Conservation (phyloP, 1,140 invertebrate species). For the Lepeophtheirus salmonis region DNA sequence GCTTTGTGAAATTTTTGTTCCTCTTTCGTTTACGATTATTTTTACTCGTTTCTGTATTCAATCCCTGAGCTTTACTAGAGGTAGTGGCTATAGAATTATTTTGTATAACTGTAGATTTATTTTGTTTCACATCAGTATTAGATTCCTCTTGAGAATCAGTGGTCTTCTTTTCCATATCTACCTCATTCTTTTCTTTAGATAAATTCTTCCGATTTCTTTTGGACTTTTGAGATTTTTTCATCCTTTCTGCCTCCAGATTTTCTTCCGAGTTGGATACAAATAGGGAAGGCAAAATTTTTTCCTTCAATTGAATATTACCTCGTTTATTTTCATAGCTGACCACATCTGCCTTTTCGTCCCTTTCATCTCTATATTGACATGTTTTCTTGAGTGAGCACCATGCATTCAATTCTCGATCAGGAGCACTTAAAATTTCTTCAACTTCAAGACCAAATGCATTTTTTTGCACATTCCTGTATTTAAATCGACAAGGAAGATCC, state of each 20-base stretch:
- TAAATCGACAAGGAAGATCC: conserved; percentile 74
- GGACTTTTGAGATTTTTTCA: background rate
- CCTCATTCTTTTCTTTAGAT: background rate
- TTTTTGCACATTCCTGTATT: conserved; percentile 66
- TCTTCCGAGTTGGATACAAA: conserved; percentile 33
- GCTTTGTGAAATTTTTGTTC: no score
- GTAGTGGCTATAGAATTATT: no score
- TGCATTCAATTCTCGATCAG: conserved; percentile 78
- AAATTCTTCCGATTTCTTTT: background rate
- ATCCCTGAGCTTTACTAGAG: no score
- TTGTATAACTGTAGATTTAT: no score
- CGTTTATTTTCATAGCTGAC: conserved; percentile 52
- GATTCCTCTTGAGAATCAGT: background rate
- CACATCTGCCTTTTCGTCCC: conserved; percentile 59
- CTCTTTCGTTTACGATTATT: no score
- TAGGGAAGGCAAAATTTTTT: conserved; percentile 56
- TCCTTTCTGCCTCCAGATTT: conserved; percentile 8
- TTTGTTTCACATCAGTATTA: no score
- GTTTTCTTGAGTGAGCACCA: conserved; percentile 88
- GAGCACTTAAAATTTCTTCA: conserved; percentile 76
- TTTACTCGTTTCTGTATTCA: no score
- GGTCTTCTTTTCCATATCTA: background rate
- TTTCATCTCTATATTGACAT: conserved; percentile 48
- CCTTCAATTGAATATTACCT: conserved; percentile 48
- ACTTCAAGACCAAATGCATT: conserved; percentile 74